Evolutionary conservation across 2,797 vertebrate species (phyloP).

Genomic region (Lagorchestes hirsutus): DNA sequence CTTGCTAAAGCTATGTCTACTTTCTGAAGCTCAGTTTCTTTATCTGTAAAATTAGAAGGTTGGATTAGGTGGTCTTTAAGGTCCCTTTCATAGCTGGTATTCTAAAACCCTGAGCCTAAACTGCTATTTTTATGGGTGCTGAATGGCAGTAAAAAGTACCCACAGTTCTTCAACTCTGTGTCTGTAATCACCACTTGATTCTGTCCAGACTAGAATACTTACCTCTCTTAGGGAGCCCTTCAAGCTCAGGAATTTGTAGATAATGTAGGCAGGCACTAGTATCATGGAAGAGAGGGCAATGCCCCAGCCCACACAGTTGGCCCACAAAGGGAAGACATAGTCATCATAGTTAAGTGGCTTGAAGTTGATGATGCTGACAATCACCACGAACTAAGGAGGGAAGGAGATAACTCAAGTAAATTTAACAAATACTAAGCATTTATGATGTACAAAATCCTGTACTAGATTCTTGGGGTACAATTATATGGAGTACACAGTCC

Average conservation of each 20-base stretch:
- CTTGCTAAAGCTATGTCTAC: not conserved
- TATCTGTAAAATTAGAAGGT: not conserved
- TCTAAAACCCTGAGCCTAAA: not conserved
- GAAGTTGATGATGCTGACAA: constrained; percentile 94
- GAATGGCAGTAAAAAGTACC: not conserved
- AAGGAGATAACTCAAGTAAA: not conserved
- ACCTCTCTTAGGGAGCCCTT: constrained; percentile 95
- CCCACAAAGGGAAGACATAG: constrained; percentile 94
- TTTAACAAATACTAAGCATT: not conserved
- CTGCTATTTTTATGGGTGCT: not conserved
- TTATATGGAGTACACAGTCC: not conserved
- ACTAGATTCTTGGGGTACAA: not conserved
- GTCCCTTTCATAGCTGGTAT: not conserved
- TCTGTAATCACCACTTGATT: not conserved
- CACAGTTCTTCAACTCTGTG: not conserved
- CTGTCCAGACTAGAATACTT: constrained; percentile 74
- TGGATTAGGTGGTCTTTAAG: not conserved
- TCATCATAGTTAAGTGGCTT: constrained; percentile 94
- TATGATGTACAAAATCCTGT: not conserved
- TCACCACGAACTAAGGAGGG: constrained; percentile 92
- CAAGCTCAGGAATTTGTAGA: constrained; percentile 93
- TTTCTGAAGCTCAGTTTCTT: not conserved
- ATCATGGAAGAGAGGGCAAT: constrained; percentile 97
- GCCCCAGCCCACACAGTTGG: constrained; percentile 94
- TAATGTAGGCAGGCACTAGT: constrained; percentile 92